phyloP scores from a whole-genome alignment of 2,113 vertebrate species.

The Phrynosoma platyrhinos region DNA sequence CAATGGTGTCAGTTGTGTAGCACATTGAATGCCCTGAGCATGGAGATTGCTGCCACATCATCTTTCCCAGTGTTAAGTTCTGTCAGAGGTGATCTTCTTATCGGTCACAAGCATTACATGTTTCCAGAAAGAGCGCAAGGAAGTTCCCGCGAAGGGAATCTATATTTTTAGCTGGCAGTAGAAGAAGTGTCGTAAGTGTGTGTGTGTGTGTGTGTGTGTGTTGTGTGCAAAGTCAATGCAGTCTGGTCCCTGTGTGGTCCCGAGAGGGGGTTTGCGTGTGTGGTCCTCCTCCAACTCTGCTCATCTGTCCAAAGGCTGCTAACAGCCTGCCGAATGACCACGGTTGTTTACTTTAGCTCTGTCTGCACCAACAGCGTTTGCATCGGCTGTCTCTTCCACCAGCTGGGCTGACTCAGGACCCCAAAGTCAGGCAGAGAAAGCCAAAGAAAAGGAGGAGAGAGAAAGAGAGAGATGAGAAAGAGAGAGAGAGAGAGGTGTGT shows the following conservation, averaged over 20 bases:
- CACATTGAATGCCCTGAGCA: too few species aligned
- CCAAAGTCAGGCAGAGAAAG: constrained; percentile 63
- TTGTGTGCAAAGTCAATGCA: constrained; percentile 83
- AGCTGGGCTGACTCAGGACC: constrained; percentile 96
- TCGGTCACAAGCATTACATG: not conserved
- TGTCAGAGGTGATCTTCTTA: not conserved
- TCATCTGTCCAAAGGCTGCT: constrained; percentile 99
- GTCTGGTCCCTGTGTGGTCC: constrained; percentile 93
- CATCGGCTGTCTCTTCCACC: constrained; percentile 90
- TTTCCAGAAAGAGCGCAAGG: not conserved
- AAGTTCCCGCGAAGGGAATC: not conserved
- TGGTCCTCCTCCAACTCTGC: constrained; percentile 91
- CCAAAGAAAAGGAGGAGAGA: constrained; percentile 48
- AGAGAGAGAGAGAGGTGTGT: constrained; percentile 15
- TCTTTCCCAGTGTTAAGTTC: too few species aligned
- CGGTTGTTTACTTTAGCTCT: constrained; percentile 99
- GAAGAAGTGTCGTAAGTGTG: constrained; percentile 66
- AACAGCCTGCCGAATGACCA: constrained; percentile 97
- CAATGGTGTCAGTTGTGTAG: too few species aligned
- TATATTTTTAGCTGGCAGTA: constrained; percentile 58
- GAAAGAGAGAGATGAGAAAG: constrained; percentile 39
- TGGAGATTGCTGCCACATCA: too few species aligned
- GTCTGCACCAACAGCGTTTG: constrained; percentile 95
- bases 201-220: constrained; percentile 60
- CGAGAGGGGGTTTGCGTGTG: constrained; percentile 85